A percentile compares a stretch with the other conserved stretches of the same genome.
These are phyloP conservation scores for Parauchenoglanis ngamensis DNA, from an alignment of 2,797 vertebrate species.

Conservation along the genomic window DNA sequence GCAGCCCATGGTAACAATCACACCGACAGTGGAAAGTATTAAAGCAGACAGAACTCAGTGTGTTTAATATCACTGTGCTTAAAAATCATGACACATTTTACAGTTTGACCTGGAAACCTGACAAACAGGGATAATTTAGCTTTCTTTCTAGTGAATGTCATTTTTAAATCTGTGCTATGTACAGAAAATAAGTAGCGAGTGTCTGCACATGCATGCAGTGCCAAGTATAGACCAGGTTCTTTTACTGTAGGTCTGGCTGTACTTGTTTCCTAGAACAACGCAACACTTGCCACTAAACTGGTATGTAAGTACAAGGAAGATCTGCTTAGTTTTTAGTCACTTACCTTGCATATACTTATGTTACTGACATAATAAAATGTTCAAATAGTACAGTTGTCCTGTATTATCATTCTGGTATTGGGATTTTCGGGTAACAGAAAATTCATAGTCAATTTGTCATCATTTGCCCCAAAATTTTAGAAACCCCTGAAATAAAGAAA, in stretches of 20 bases:
- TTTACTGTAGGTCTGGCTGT: not conserved
- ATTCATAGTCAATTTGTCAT: not conserved
- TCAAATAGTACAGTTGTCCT: not conserved
- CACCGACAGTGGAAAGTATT: not conserved
- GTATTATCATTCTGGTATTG: not conserved
- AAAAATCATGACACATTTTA: not conserved
- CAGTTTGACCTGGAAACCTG: not conserved
- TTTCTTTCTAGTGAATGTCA: not conserved
- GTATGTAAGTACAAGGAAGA: not conserved
- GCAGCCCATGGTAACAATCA: not conserved
- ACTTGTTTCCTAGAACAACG: not conserved
- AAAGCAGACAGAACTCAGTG: no score
- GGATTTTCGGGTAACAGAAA: not conserved
- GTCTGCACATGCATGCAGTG: no score
- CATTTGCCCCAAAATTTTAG: not conserved
- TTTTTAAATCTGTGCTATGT: not conserved
- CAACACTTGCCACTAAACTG: not conserved
- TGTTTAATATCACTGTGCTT: not conserved
- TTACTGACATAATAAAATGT: not conserved
- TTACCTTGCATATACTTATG: not conserved
- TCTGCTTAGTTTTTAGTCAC: not conserved
- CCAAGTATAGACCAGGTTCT: not conserved
- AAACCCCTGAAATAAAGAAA: not conserved
- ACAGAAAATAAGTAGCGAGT: no score
- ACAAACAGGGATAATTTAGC: not conserved